phyloP scores from a whole-genome alignment of 2,113 vertebrate genomes.

The Stegostoma tigrinum region DNA sequence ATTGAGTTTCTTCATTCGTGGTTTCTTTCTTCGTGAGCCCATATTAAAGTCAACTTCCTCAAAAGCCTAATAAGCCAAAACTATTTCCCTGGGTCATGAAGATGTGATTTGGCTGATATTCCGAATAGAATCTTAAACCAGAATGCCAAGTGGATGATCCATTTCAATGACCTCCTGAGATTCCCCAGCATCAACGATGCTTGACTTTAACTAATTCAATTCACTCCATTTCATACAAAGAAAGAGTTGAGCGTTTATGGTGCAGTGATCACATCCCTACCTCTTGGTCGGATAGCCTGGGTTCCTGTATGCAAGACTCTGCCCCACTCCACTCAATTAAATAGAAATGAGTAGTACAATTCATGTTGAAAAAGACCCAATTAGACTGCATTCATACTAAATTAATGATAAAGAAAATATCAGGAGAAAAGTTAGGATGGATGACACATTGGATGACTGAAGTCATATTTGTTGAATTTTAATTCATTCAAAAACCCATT shows the following conservation, averaged over 20 bases:
- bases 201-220: too few species aligned
- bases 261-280: too few species aligned
- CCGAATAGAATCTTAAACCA: too few species aligned
- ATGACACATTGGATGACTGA: not conserved
- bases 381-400: not conserved
- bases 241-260: too few species aligned
- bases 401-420: not conserved
- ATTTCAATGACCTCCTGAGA: too few species aligned
- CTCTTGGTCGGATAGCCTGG: too few species aligned
- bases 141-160: too few species aligned
- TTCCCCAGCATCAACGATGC: too few species aligned
- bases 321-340: not conserved
- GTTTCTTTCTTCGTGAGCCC: not conserved
- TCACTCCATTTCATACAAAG: too few species aligned
- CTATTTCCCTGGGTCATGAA: not conserved
- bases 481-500: too few species aligned
- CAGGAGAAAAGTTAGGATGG: not conserved
- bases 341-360: not conserved
- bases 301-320: too few species aligned
- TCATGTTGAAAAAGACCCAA: not conserved
- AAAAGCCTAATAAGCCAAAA: not conserved
- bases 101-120: not conserved
- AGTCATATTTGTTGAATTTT: too few species aligned
- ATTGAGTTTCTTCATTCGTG: not conserved
- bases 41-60: not conserved